Conservation (phyloP, 2,888 invertebrate genomes). For the Sepioteuthis lessoniana region DNA sequence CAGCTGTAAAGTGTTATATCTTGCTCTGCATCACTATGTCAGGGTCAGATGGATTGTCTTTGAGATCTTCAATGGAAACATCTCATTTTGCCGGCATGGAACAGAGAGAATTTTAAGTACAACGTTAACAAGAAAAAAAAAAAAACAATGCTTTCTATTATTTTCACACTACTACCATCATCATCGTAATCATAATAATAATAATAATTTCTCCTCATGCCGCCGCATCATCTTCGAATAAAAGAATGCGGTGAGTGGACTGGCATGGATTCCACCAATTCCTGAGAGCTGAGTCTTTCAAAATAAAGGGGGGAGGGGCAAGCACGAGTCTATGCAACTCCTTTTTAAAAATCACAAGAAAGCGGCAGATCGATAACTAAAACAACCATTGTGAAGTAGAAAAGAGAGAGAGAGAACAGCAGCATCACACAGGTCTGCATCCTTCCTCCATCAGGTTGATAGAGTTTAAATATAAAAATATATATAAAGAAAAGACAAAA, state of each 20-base stretch:
- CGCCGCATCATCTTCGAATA: background rate
- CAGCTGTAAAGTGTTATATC: background rate
- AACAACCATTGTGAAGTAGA: constrained; percentile 5
- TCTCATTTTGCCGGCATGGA: background rate
- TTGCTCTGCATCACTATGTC: background rate
- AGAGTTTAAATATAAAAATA: background rate
- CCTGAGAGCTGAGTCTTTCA: background rate
- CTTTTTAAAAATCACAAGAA: constrained; percentile 2
- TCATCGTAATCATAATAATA: background rate
- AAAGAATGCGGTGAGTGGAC: constrained; percentile 33
- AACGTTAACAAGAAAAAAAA: background rate
- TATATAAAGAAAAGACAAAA: background rate
- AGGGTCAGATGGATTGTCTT: background rate
- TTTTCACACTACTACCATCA: background rate
- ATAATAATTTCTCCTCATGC: background rate
- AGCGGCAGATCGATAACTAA: background rate
- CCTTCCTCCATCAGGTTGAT: background rate
- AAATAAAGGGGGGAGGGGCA: background rate
- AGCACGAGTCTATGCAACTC: background rate
- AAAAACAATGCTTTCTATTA: background rate
- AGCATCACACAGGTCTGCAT: background rate
- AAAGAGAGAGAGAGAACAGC: background rate
- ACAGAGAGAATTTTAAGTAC: background rate
- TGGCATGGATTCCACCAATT: constrained; percentile 12
- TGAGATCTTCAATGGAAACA: background rate